Percentiles rank a stretch among this genome's conserved stretches.
Evolutionary conservation across 2,888 invertebrate genomes (phyloP).

Genomic region (Vesta saturnalis): DNA sequence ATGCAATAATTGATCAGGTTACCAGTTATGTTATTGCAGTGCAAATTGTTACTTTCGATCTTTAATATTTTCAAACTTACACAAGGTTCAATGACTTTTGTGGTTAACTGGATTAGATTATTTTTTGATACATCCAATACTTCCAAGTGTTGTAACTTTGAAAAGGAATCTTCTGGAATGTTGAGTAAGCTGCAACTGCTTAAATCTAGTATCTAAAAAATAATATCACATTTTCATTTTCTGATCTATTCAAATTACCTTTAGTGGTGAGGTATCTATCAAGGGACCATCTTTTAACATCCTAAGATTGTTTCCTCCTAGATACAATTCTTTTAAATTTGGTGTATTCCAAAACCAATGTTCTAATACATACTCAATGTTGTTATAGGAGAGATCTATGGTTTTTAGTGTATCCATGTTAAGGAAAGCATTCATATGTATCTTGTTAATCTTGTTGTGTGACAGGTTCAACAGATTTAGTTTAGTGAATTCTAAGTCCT

Average conservation of each 20-base stretch:
- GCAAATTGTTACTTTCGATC: conserved; percentile 67
- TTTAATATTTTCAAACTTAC: conserved; percentile 65
- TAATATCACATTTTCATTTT: too few relatives aligned
- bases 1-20: conserved; percentile 62
- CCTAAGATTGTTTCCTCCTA: conserved; percentile 72
- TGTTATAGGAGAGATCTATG: conserved; percentile 71
- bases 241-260: too few relatives aligned
- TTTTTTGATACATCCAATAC: conserved; percentile 71
- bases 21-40: conserved; percentile 65
- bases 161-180: conserved; percentile 65
- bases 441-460: conserved; percentile 70
- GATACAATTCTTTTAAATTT: conserved; percentile 65
- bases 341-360: conserved; percentile 69
- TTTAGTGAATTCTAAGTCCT: conserved; percentile 65
- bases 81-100: conserved; percentile 64
- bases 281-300: conserved; percentile 67
- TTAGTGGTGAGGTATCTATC: conserved; percentile 65
- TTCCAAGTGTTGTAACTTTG: conserved; percentile 66
- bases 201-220: conserved; percentile 67
- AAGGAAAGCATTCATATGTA: conserved; percentile 70
- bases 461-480: conserved; percentile 66
- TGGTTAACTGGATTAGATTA: conserved; percentile 66
- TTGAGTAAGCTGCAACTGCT: conserved; percentile 69
- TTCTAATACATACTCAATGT: conserved; percentile 66
- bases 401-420: conserved; percentile 64